Percentiles rank a stretch among this genome's conserved stretches.
Conservation (phyloP, 2,888 invertebrate species). For the Mesorhabditis spiculigera region DNA sequence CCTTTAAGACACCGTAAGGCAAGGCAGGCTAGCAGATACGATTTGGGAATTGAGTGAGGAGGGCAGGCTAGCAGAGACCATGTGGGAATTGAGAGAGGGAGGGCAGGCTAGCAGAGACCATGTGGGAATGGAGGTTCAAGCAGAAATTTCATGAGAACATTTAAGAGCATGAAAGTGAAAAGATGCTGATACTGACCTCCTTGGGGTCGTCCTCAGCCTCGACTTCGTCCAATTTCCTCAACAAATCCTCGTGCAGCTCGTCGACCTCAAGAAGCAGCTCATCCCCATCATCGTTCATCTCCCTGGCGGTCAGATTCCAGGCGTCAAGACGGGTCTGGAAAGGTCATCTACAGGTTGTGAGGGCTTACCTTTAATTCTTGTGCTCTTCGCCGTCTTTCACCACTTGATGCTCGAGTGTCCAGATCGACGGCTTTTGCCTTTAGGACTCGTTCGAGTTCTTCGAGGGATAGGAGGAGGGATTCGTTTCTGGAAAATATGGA, state of each 20-base stretch:
- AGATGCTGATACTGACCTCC: constrained; percentile 1
- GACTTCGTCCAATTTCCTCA: constrained; percentile 14
- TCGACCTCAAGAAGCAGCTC: constrained; percentile 38
- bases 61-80: too few relatives aligned
- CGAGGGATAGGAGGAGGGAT: background rate
- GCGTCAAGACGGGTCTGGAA: background rate
- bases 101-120: too few relatives aligned
- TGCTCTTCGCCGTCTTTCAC: background rate
- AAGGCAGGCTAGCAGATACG: too few relatives aligned
- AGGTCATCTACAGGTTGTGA: background rate
- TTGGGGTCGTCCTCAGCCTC: constrained; percentile 16
- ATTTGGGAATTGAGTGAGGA: too few relatives aligned
- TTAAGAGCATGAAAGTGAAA: too few relatives aligned
- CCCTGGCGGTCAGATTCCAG: constrained; percentile 13
- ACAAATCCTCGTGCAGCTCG: constrained; percentile 30
- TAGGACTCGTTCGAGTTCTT: background rate
- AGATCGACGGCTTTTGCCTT: background rate
- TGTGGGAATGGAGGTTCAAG: too few relatives aligned
- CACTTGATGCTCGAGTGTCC: background rate
- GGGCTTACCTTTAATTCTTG: background rate
- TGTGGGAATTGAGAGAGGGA: too few relatives aligned
- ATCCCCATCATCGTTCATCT: constrained; percentile 44
- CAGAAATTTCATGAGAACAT: too few relatives aligned
- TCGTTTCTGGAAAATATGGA: background rate
- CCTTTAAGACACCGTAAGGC: too few relatives aligned